Percentiles rank a stretch among this genome's conserved stretches.
phyloP scores from a whole-genome alignment of 1,140 invertebrate species.

The Palaemon carinicauda region DNA sequence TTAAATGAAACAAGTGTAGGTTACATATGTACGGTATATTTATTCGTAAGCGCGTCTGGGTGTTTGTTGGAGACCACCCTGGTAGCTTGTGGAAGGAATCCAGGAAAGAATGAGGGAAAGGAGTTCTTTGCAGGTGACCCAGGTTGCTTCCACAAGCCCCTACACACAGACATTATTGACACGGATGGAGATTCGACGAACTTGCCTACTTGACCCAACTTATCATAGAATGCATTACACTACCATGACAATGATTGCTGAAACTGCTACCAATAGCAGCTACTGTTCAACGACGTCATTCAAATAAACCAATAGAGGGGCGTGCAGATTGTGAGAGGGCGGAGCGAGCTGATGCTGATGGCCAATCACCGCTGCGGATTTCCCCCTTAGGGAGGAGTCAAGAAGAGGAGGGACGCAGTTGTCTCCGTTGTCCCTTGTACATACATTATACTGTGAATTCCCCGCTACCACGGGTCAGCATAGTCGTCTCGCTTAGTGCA shows the following conservation, averaged over 20 bases:
- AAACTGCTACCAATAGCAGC: slow-evolving; percentile 52
- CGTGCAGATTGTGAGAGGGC: slow-evolving; percentile 37
- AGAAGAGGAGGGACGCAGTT: slow-evolving; percentile 29
- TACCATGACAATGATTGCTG: slow-evolving; percentile 48
- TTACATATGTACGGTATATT: too few relatives aligned
- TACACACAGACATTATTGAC: too few relatives aligned
- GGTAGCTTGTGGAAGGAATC: background rate
- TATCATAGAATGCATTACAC: slow-evolving; percentile 31
- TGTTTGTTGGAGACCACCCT: background rate
- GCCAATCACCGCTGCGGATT: slow-evolving; percentile 28
- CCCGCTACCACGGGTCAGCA: slow-evolving; percentile 39
- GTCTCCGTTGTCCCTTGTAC: slow-evolving; percentile 42
- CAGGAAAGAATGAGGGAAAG: background rate
- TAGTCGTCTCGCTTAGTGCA: slow-evolving; percentile 2
- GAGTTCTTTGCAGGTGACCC: background rate
- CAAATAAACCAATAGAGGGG: slow-evolving; percentile 9
- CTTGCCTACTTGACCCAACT: background rate
- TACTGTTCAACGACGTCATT: slow-evolving; percentile 35
- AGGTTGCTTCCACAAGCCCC: too few relatives aligned
- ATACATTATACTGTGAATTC: slow-evolving; percentile 55
- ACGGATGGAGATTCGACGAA: background rate
- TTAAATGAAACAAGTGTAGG: too few relatives aligned
- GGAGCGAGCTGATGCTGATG: background rate
- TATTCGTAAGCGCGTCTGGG: too few relatives aligned
- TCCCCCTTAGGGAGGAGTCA: slow-evolving; percentile 21